These are phyloP conservation scores for Pseudococcus viburni DNA, from an alignment of 2,888 invertebrate genomes.

Conservation along the genomic window DNA sequence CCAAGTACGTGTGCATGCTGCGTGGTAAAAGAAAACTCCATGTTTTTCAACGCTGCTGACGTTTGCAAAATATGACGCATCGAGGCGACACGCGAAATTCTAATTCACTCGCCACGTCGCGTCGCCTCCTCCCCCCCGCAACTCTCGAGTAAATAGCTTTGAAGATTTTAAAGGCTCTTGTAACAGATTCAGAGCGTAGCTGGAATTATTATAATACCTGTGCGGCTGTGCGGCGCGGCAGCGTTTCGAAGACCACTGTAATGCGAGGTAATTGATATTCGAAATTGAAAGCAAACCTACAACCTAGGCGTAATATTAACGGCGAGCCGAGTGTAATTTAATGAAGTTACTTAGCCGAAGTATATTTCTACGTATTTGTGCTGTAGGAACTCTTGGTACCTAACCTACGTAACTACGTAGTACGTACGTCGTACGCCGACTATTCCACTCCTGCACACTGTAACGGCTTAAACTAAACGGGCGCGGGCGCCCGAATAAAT, in stretches of 20 bases:
- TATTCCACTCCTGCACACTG: background rate
- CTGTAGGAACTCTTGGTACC: background rate
- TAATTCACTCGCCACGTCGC: background rate
- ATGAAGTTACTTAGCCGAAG: conserved; percentile 21
- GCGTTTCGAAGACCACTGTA: background rate
- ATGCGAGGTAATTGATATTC: conserved; percentile 8
- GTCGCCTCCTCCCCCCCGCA: too few relatives aligned
- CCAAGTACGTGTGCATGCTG: too few relatives aligned
- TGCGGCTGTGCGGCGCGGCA: too few relatives aligned
- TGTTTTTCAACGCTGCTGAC: background rate
- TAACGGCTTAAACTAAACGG: background rate
- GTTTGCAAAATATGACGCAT: background rate
- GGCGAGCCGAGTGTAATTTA: conserved; percentile 26
- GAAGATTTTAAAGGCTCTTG: conserved; percentile 3
- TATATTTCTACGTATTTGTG: conserved; percentile 12
- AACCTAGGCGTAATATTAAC: conserved; percentile 22
- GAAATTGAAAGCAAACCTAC: conserved; percentile 17
- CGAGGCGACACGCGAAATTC: background rate
- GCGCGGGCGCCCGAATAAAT: background rate
- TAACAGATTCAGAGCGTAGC: background rate
- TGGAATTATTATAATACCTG: background rate
- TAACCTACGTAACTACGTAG: too few relatives aligned
- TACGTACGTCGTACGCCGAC: too few relatives aligned
- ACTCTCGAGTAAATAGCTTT: too few relatives aligned
- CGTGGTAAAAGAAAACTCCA: background rate